Percentiles rank a stretch among this genome's conserved stretches.
Conservation (phyloP, 92 coral and sea anemone genomes). For the Zoanthus sociatus region DNA sequence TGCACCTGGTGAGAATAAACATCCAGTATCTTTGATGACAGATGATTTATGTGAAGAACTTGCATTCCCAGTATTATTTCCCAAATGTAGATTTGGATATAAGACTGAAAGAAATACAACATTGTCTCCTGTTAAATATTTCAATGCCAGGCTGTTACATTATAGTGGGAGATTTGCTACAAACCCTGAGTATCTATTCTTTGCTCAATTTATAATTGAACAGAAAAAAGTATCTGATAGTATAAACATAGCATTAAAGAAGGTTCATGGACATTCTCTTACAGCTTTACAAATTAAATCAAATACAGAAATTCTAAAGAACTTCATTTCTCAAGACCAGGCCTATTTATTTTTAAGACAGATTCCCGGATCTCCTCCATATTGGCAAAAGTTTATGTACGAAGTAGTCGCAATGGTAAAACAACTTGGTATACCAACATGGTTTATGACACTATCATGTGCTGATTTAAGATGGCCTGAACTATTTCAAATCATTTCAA, state of each 20-base stretch:
- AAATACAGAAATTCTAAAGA: slow-evolving; percentile 12
- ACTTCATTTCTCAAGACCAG: slow-evolving; percentile 12
- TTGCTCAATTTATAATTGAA: slow-evolving; percentile 12
- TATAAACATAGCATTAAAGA: slow-evolving; percentile 12
- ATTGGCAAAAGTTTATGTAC: slow-evolving; percentile 13
- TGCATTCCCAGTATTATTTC: slow-evolving; percentile 14
- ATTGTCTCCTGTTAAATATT: slow-evolving; percentile 12
- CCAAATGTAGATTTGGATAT: slow-evolving; percentile 11
- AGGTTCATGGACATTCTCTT: slow-evolving; percentile 12
- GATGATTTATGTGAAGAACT: slow-evolving; percentile 13
- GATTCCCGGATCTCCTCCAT: slow-evolving; percentile 19
- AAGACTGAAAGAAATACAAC: slow-evolving; percentile 6
- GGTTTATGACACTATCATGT: slow-evolving; percentile 16
- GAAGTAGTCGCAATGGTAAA: slow-evolving; percentile 17
- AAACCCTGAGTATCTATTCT: slow-evolving; percentile 14
- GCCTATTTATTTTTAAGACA: slow-evolving; percentile 13
- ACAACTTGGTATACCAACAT: slow-evolving; percentile 13
- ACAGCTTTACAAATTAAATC: slow-evolving; percentile 10
- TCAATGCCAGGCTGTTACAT: slow-evolving; percentile 11
- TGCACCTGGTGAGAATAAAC: slow-evolving; percentile 10
- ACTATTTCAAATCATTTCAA: slow-evolving; percentile 14
- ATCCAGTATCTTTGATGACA: slow-evolving; percentile 11
- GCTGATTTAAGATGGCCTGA: slow-evolving; percentile 15
- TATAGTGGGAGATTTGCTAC: slow-evolving; percentile 12
- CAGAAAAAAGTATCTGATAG: slow-evolving; percentile 13